phyloP scores from a whole-genome alignment of 2,113 vertebrate genomes.

The Echinops telfairi region DNA sequence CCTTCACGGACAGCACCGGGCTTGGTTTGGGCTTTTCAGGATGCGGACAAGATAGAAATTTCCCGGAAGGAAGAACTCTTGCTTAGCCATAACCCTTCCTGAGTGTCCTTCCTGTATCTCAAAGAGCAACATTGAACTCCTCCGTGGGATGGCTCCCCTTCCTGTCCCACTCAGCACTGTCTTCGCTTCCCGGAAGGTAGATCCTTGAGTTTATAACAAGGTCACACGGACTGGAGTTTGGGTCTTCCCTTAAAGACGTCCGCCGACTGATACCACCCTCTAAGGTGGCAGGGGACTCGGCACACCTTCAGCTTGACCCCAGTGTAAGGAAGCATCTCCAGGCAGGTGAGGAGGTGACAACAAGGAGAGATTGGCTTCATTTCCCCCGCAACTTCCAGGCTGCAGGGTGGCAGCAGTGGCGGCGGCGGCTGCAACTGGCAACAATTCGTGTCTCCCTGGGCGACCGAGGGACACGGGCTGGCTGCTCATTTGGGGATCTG shows the following conservation, averaged over 20 bases:
- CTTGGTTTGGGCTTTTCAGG: not conserved
- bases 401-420: too few species aligned
- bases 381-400: not conserved
- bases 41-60: not conserved
- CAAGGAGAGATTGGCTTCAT: not conserved
- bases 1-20: not conserved
- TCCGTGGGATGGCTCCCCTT: not conserved
- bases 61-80: not conserved
- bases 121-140: not conserved
- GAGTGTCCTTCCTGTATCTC: not conserved
- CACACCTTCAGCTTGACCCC: not conserved
- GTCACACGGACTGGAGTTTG: too few species aligned
- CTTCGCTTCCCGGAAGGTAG: not conserved
- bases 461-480: slow-evolving; percentile 8
- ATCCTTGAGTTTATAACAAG: not conserved
- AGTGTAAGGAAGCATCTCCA: not conserved
- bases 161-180: not conserved
- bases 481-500: slow-evolving; percentile 78
- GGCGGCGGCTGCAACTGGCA: not conserved
- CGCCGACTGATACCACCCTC: rapidly evolving
- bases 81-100: not conserved
- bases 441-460: not conserved
- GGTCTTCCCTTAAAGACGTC: not conserved
- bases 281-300: rapidly evolving
- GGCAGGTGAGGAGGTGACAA: not conserved